Evolutionary conservation across 2,113 vertebrate species (phyloP).

Genomic region (Pithys albifrons): DNA sequence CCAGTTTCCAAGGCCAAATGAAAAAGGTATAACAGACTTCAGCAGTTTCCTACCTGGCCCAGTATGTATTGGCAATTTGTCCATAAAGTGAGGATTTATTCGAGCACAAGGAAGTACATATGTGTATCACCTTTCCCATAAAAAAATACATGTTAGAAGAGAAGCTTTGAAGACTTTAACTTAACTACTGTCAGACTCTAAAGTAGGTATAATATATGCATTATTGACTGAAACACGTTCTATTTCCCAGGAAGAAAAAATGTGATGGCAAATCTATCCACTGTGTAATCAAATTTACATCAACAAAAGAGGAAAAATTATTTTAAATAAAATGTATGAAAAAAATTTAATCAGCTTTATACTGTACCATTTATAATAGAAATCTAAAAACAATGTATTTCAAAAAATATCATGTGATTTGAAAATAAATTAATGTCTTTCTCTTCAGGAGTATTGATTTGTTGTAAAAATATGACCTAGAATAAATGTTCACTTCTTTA

Average conservation of each 20-base stretch:
- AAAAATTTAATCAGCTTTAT: neutral
- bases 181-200: neutral
- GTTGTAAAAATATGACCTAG: neutral
- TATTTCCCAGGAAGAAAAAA: neutral
- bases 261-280: neutral
- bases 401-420: neutral
- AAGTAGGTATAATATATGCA: neutral
- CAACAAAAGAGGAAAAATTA: neutral
- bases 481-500: neutral
- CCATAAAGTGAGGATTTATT: neutral
- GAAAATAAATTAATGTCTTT: neutral
- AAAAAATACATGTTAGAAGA: neutral
- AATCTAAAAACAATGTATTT: neutral
- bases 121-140: neutral
- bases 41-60: neutral
- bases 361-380: neutral
- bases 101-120: neutral
- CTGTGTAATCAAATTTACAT: neutral
- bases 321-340: neutral
- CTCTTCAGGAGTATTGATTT: neutral
- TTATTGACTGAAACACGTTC: neutral
- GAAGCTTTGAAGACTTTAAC: neutral
- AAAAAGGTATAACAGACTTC: neutral
- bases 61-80: neutral
- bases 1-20: neutral